Percentiles rank a stretch among this genome's conserved stretches.
Evolutionary conservation across 2,888 invertebrate species (phyloP).

Genomic region (Tryphoninae sp.): DNA sequence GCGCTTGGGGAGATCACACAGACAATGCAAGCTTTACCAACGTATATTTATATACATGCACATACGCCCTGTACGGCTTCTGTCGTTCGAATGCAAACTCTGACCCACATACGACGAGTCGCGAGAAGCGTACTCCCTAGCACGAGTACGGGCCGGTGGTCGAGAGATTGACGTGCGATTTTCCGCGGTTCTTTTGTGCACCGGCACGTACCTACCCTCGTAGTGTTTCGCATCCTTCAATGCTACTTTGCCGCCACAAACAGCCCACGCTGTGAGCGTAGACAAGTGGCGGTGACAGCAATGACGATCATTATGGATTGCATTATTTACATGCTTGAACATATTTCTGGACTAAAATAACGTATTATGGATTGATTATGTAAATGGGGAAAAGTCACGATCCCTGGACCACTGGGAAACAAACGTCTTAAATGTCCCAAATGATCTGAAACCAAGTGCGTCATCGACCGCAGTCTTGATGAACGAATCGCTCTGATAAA

Average conservation of each 20-base stretch:
- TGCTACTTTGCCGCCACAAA: constrained; percentile 33
- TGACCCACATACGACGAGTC: constrained; percentile 71
- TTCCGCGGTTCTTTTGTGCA: constrained; percentile 54
- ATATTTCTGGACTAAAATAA: not conserved
- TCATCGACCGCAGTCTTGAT: too few relatives aligned
- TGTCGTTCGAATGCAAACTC: constrained; percentile 70
- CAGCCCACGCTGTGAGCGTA: constrained; percentile 16
- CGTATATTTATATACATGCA: constrained; percentile 5
- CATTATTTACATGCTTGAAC: not conserved
- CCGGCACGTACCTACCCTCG: constrained; percentile 54
- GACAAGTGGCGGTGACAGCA: constrained; percentile 8
- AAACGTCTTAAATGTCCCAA: too few relatives aligned
- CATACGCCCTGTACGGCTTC: constrained; percentile 70
- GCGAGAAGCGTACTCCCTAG: constrained; percentile 12
- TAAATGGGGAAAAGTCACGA: not conserved
- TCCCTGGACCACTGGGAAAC: not conserved
- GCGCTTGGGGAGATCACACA: constrained; percentile 25
- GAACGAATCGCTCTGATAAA: too few relatives aligned
- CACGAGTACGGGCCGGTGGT: constrained; percentile 1
- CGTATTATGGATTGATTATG: too few relatives aligned
- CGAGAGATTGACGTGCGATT: constrained; percentile 51
- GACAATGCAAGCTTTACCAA: constrained; percentile 36
- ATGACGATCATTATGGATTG: constrained; percentile 40
- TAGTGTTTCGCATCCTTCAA: constrained; percentile 38
- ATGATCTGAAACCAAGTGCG: too few relatives aligned